Conservation (phyloP, 2,888 invertebrate species). For the Drosophila helvetica region DNA sequence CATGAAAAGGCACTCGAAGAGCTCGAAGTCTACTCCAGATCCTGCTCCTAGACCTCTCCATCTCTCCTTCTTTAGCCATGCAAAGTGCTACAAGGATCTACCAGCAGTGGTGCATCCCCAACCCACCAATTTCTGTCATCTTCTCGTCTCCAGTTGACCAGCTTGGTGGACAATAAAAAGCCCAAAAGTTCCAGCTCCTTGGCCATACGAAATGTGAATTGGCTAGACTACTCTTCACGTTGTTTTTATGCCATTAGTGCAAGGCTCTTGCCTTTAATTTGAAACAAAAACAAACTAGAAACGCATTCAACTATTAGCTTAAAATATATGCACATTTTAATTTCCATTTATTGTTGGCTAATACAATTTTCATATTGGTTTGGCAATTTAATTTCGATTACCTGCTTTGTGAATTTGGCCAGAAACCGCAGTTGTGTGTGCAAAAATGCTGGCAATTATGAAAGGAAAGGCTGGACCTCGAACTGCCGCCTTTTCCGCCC, state of each 20-base stretch:
- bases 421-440: slow-evolving; percentile 2
- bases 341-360: background rate
- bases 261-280: background rate
- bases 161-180: slow-evolving; percentile 5
- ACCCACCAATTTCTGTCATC: slow-evolving; percentile 1
- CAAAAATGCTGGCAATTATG: background rate
- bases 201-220: background rate
- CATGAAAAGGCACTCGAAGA: slow-evolving; percentile 12
- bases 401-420: background rate
- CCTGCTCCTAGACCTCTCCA: no score
- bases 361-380: slow-evolving; percentile 24
- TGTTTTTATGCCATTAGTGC: background rate
- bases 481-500: no score
- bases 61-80: slow-evolving; percentile 2
- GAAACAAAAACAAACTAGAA: background rate
- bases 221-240: no score
- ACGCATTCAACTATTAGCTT: background rate
- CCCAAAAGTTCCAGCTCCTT: slow-evolving; percentile 2
- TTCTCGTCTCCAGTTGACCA: slow-evolving; percentile 11
- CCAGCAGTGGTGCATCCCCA: background rate
- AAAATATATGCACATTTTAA: background rate
- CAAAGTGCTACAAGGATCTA: slow-evolving; percentile 29
- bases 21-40: slow-evolving; percentile 11
- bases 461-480: no score
- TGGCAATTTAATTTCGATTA: slow-evolving; percentile 13